Evolutionary conservation across 2,797 vertebrate species (phyloP).

Genomic region (Sibirionetta formosa): DNA sequence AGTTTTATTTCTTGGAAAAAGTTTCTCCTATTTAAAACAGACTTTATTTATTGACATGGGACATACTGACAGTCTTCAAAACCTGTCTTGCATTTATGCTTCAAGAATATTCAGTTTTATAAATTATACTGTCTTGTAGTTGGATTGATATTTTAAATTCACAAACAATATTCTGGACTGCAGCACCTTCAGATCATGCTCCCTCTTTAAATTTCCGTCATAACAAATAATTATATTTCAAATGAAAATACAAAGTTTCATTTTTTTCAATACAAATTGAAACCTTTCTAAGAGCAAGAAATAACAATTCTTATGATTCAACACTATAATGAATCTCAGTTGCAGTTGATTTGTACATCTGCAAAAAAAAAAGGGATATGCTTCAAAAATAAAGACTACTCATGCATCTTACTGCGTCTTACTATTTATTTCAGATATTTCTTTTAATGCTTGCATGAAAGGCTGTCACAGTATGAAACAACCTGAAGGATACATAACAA

Average conservation of each 20-base stretch:
- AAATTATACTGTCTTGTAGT: neutral
- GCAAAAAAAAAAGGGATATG: neutral
- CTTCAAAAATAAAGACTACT: neutral
- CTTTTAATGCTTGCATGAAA: neutral
- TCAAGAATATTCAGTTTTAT: neutral
- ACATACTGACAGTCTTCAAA: neutral
- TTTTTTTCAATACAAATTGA: neutral
- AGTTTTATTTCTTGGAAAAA: neutral
- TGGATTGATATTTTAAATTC: neutral
- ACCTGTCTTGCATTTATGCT: neutral
- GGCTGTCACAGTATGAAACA: neutral
- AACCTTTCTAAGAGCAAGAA: neutral
- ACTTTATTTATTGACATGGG: neutral
- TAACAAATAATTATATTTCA: neutral
- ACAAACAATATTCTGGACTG: neutral
- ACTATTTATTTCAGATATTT: neutral
- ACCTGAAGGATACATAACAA: neutral
- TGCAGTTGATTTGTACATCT: neutral
- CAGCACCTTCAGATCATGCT: neutral
- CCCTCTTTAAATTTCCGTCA: neutral
- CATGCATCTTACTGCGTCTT: neutral
- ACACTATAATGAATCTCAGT: neutral
- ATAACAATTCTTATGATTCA: neutral
- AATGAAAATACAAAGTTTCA: neutral
- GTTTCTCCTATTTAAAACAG: neutral